Evolutionary conservation across 2,797 vertebrate species (phyloP), one percentile per base, ranked within the genome.

Genomic region (Xenops minutus): DNA sequence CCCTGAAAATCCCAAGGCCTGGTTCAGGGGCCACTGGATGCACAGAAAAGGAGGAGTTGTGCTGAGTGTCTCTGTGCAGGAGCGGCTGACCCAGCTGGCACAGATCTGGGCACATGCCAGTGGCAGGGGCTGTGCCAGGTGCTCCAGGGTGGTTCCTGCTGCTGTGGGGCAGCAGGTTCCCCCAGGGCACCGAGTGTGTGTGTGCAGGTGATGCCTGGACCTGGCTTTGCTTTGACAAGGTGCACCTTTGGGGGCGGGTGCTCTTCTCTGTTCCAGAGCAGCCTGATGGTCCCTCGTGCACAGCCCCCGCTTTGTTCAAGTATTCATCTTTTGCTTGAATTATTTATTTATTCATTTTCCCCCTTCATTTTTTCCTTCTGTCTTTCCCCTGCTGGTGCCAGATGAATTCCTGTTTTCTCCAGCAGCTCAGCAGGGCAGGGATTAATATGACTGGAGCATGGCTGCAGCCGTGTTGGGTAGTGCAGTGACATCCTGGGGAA

Each of bases 371-470:
- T 97, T 97, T 74, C 68, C 88, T 91, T 95, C 93, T 95, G 77
- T 96, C 93, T 97, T 97, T 91, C 92, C 86, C 72, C 84, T 27
- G 77, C 95, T 97, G 95, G 87, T 95, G 93, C 96, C 91, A 93
- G 95, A 96, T 91, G 92, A 97, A 97, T 98, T 96, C 81, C 79
- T 96, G 62, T 95, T 95, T 95, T 96, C 93, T 95, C 90, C 93
- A 91, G 91, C 92, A 94, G 90, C 97, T 94, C 96, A 96, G 97
- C 96, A 87, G 94, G 96, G 89, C 91, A 85, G 69, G 93, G 92
- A 97, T 97, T 96, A 95, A 95, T 97, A 92, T 10, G 52, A 92
- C 91, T 96, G 92, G 79, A 95, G 85, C 59, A 63, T 1, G 55
- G 73, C 64, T 71, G 85, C 54, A 46, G 34, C 68, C 29, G 2